Base-by-base conservation (phyloP, 2,797 vertebrate genomes). In the Neoniphon sammara region DNA sequence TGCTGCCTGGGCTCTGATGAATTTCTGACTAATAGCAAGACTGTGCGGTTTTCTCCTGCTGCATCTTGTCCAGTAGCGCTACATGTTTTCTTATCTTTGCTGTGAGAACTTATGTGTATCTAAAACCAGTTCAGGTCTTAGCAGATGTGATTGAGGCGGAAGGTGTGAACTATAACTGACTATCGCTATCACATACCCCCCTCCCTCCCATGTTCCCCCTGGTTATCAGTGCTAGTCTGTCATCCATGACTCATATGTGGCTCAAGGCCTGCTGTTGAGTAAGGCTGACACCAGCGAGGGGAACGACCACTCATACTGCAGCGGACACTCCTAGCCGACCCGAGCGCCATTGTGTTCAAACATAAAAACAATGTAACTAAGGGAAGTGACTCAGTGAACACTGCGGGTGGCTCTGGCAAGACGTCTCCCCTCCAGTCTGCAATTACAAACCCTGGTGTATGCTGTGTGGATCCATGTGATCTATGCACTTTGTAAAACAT, bases 381-480 rank as follows among this genome's bases (percentile, higher is more conserved):
- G 75, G 89, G 90, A 91, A 92, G 87, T 92, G 91, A 92, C 21
- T 92, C 88, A 91, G 71, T 34, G 53, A 57, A 57, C 65, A 17
- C 1, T 7, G 11, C 58, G 56, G 75, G 53, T 18, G 1, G n/a
- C 27, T 63, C 12, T 54, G 10, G 7, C 54, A 49, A 18, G 30
- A 10, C 1, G 7, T 53, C 73, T 20, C 15, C 4, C 31, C 73
- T 65, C 52, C 23, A 42, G 75, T 69, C 78, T 80, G 42, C 39
- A 80, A 78, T 77, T 73, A 88, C 31, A 53, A 73, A 58, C 62
- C 67, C 81, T 64, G 77, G 30, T 58, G n/a, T 18, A 15, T 23
- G 30, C 66, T 47, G 83, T 66, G n/a, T 21, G 31, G 36, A 21
- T 20, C 54, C 53, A 60, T 70, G 63, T 42, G 30, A 65, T 57